A percentile compares a stretch with the other conserved stretches of the same genome.
Conservation (phyloP, 2,888 invertebrate genomes). For the Oscheius sp. region DNA sequence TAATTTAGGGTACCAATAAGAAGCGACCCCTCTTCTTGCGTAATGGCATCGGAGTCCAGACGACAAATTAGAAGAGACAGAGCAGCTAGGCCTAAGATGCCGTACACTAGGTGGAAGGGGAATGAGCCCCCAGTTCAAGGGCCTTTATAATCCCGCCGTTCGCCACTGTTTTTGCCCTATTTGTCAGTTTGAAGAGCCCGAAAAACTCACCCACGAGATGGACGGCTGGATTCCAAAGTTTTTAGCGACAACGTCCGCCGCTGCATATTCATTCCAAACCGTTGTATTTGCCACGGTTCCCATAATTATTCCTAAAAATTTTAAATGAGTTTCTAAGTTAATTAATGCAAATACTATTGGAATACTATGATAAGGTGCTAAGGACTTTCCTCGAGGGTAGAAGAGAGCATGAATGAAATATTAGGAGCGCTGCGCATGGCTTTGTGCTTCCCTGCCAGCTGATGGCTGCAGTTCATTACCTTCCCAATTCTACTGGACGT, state of each 20-base stretch:
- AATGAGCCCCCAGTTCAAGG: neutral
- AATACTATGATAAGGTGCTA: neutral
- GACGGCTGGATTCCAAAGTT: constrained; percentile 20
- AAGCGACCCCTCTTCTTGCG: neutral
- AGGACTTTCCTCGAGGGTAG: constrained; percentile 12
- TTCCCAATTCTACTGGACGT: constrained; percentile 16
- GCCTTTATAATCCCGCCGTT: neutral
- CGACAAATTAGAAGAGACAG: constrained; percentile 8
- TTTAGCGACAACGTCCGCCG: constrained; percentile 18
- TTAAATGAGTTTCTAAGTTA: neutral
- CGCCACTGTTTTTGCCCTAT: neutral
- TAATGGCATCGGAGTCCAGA: constrained; percentile 1
- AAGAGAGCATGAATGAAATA: constrained; percentile 27
- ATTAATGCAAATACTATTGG: neutral
- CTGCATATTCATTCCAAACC: constrained; percentile 7
- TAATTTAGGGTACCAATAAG: constrained; percentile 10
- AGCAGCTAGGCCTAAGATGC: neutral
- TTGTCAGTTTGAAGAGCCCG: neutral
- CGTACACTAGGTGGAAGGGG: neutral
- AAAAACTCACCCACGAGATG: constrained; percentile 26
- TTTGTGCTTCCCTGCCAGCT: constrained; percentile 20
- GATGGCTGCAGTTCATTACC: constrained; percentile 29
- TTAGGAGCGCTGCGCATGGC: constrained; percentile 20
- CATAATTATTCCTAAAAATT: constrained; percentile 17
- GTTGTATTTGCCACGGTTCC: constrained; percentile 15